phyloP scores from a whole-genome alignment of 1,140 invertebrate species.

The Eumaeus atala region DNA sequence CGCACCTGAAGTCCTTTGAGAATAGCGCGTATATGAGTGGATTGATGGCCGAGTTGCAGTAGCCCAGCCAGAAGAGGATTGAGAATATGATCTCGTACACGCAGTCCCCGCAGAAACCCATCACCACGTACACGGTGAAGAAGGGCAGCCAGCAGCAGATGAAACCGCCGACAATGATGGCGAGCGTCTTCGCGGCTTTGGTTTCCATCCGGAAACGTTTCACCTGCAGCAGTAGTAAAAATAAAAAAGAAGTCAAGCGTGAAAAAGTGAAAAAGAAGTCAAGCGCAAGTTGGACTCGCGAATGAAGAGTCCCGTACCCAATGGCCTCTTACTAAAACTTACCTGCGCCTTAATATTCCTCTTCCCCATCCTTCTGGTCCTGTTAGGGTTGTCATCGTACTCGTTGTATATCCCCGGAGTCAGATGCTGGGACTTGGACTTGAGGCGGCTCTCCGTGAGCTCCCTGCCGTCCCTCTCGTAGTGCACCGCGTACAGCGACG shows the following conservation, averaged over 20 bases:
- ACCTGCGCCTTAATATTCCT: constrained; percentile 88
- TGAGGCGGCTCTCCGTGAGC: constrained; percentile 55
- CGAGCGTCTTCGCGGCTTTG: constrained; percentile 94
- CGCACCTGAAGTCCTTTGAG: constrained; percentile 89
- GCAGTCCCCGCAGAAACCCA: constrained; percentile 87
- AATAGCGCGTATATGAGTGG: constrained; percentile 94
- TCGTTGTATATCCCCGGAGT: constrained; percentile 69
- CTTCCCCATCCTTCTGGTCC: constrained; percentile 83
- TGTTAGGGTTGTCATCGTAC: constrained; percentile 75
- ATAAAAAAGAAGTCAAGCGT: no score
- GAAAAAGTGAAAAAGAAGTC: no score
- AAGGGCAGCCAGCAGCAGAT: constrained; percentile 96
- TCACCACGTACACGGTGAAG: constrained; percentile 93
- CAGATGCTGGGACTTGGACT: constrained; percentile 36
- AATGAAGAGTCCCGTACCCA: no score
- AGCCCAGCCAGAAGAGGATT: constrained; percentile 96
- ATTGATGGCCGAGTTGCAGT: constrained; percentile 96
- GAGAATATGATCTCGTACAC: constrained; percentile 89
- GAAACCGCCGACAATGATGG: constrained; percentile 95
- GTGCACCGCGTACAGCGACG: constrained; percentile 76
- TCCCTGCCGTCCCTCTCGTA: constrained; percentile 75
- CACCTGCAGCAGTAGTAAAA: constrained; percentile 66
- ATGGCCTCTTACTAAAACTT: no score
- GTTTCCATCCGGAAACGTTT: constrained; percentile 92
- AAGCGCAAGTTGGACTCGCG: no score